Evolutionary conservation across 2,113 vertebrate species (phyloP).

Genomic region (Aleadryas rufinucha): DNA sequence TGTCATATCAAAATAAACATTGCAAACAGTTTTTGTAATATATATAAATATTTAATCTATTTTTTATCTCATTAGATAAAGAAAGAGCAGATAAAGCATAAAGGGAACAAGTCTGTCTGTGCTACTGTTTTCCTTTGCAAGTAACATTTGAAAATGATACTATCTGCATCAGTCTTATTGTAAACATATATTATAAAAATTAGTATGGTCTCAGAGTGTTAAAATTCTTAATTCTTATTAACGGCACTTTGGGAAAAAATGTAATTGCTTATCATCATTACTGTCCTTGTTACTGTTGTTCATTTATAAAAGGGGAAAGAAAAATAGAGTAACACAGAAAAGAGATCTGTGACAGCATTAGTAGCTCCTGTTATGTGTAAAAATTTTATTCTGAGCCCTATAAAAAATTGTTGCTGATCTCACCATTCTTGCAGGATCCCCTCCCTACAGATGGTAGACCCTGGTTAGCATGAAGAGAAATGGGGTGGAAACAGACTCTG

Average conservation of each 20-base stretch:
- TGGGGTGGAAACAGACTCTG: not conserved
- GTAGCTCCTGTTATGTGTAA: not conserved
- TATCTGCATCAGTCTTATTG: not conserved
- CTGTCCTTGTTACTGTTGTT: not conserved
- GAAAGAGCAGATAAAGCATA: not conserved
- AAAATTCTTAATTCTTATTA: not conserved
- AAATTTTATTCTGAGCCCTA: not conserved
- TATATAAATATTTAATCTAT: not conserved
- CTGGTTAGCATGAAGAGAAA: not conserved
- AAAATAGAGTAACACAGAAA: not conserved
- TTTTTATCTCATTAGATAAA: not conserved
- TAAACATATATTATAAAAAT: not conserved
- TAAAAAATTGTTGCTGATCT: not conserved
- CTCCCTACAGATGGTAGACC: not conserved
- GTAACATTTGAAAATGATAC: not conserved
- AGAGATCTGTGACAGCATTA: not conserved
- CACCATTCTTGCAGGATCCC: not conserved
- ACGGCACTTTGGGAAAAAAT: not conserved
- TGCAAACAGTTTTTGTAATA: not conserved
- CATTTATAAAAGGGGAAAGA: not conserved
- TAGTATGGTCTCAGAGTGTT: not conserved
- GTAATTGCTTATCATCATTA: not conserved
- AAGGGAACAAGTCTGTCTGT: not conserved
- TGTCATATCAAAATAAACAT: not conserved
- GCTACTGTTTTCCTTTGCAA: not conserved